Base-by-base conservation (phyloP, 2,888 invertebrate genomes). In the Zygothrica quintamaculata region DNA sequence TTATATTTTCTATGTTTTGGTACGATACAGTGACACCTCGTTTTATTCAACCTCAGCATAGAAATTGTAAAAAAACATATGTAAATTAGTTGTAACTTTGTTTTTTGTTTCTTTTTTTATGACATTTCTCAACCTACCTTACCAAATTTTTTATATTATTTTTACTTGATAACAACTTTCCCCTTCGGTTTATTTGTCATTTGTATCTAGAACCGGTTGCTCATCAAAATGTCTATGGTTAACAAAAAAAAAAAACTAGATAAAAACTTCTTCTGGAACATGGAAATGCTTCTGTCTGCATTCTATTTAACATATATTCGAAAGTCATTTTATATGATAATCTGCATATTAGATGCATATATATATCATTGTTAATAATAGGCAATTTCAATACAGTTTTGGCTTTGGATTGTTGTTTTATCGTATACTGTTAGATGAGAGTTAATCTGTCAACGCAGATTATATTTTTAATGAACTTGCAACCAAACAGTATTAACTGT, bases 41-140 rank as follows among this genome's bases (percentile, higher is more conserved):
- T 0, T 4, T 34, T 26, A 9, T 12, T 5, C 0, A 5, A 15
- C 22, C 29, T 2, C 1, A 29, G 9, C n/a, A 9, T 5, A n/a
- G n/a, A n/a, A n/a, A n/a, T n/a, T n/a, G n/a, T n/a, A n/a, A n/a
- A n/a, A n/a, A 29, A 29, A 3, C 18, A 22, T 22, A 22, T 22
- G 18, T 22, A 5, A 5, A 22, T 22, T 22, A 22, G 18, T 22
- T 22, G 18, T 5, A 5, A 5, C 2, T 22, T 22, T 3, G 18
- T 22, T 22, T 2, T 5, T 18, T 33, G 13, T 53, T 22, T 18
- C n/a, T 9, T 40, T 56, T 18, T 22, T 2, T 22, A 22, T 31
- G 9, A 6, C 0, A n/a, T 53, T 53, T 64, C 36, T 68, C 61
- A 79, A 61, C 76, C 76, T 75, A 77, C 77, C 77, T 64, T 72